These are phyloP conservation scores for Drosophila guanche DNA, from an alignment of 1,140 invertebrate genomes.

Conservation along the genomic window DNA sequence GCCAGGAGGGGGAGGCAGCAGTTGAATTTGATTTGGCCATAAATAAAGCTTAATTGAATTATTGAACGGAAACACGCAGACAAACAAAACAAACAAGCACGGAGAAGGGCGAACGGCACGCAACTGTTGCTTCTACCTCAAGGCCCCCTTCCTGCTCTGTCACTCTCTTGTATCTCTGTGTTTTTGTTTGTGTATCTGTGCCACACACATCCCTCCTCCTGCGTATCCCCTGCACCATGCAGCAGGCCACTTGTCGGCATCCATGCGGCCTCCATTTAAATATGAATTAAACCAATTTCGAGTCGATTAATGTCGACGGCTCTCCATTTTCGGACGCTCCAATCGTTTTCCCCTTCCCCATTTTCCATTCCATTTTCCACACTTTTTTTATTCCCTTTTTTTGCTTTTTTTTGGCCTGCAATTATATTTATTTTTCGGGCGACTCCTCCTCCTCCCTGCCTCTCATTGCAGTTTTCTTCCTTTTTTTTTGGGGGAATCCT, in stretches of 20 bases:
- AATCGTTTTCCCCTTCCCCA: slow-evolving; percentile 31
- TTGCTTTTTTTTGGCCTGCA: slow-evolving; percentile 50
- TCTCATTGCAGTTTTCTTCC: slow-evolving; percentile 37
- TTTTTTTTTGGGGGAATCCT: slow-evolving; percentile 14
- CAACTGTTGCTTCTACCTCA: slow-evolving; percentile 60
- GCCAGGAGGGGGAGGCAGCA: slow-evolving; percentile 17
- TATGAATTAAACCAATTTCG: slow-evolving; percentile 79
- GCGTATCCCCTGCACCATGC: too few species aligned
- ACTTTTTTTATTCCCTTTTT: slow-evolving; percentile 4
- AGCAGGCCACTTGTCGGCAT: slow-evolving; percentile 32
- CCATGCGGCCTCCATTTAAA: slow-evolving; percentile 63
- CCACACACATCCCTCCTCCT: too few species aligned
- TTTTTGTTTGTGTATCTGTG: too few species aligned
- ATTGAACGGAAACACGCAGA: slow-evolving; percentile 47
- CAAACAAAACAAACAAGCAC: background rate
- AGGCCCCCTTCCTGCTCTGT: background rate
- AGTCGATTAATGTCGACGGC: slow-evolving; percentile 76
- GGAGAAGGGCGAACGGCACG: slow-evolving; percentile 3
- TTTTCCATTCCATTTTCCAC: slow-evolving; percentile 1
- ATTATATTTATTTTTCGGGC: slow-evolving; percentile 74
- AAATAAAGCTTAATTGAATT: slow-evolving; percentile 76
- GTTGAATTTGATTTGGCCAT: slow-evolving; percentile 68
- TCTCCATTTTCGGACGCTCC: slow-evolving; percentile 40
- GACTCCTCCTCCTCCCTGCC: slow-evolving; percentile 13
- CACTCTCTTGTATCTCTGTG: background rate